phyloP scores from a whole-genome alignment of 2,888 invertebrate genomes.

The Thecocarcelia acutangulata region DNA sequence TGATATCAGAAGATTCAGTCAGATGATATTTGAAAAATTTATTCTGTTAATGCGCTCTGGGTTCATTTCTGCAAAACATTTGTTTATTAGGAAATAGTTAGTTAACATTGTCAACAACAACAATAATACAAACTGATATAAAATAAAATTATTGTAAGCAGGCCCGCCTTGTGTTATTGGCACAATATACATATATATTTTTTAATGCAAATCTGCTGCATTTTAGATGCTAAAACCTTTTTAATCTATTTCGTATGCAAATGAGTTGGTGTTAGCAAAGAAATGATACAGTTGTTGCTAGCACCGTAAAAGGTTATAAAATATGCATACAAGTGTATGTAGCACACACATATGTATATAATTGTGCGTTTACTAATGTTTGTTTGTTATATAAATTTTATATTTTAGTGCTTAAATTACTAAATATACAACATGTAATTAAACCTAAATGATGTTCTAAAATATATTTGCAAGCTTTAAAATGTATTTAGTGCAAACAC shows the following conservation, averaged over 20 bases:
- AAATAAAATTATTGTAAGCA: slow-evolving; percentile 54
- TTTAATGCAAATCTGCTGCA: background rate
- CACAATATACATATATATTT: slow-evolving; percentile 14
- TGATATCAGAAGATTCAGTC: too few species aligned
- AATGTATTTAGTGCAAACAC: background rate
- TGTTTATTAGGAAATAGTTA: slow-evolving; percentile 56
- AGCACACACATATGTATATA: background rate
- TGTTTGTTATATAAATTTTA: slow-evolving; percentile 14
- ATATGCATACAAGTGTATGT: background rate
- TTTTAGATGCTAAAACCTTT: background rate
- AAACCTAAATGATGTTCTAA: slow-evolving; percentile 64
- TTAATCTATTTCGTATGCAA: background rate
- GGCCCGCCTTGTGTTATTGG: slow-evolving; percentile 43
- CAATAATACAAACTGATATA: slow-evolving; percentile 35
- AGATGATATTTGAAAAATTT: too few species aligned
- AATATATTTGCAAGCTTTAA: slow-evolving; percentile 15
- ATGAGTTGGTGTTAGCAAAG: background rate
- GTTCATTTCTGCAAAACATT: slow-evolving; percentile 9
- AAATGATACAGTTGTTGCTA: slow-evolving; percentile 42
- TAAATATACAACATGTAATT: slow-evolving; percentile 65
- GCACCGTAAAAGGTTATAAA: slow-evolving; percentile 1
- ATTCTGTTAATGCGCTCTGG: background rate
- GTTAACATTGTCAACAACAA: slow-evolving; percentile 8
- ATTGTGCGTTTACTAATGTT: background rate
- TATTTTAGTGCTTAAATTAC: slow-evolving; percentile 50